Base-by-base conservation (phyloP, 1,140 invertebrate species). In the Euschistus heros region DNA sequence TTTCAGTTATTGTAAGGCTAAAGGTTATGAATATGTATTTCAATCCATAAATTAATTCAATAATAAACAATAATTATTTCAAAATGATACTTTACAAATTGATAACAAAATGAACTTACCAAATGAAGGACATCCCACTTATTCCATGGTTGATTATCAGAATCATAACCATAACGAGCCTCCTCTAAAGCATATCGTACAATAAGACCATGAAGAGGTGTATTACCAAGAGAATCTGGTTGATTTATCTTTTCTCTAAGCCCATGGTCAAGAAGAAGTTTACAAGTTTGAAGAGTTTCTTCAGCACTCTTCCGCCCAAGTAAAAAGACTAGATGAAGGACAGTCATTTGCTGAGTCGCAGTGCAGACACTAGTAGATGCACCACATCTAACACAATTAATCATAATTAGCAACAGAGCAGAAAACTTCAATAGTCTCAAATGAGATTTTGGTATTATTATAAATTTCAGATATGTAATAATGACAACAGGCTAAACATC, bases 111-210 rank as follows among this genome's bases (percentile, higher is more conserved):
- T 64, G 59, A 73, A 65, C 75, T 70, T 5, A 86, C 83, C 65
- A 87, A 76, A 72, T 85, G 83, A 37, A 87, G 72, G 63, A 86
- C 81, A 70, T 86, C 85, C 83, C 83, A 86, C 72, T 86, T 86
- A 68, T 84, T 86, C 84, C 84, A 86, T 8, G 76, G 77, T 27
- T 72, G 70, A 37, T 70, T 70, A 30, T 72, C 71, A 68, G 81
- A 80, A 68, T 83, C 80, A 68, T 85, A 85, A 10, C 84, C 84
- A 72, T 84, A 86, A 24, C 81, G 76, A 18, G 83, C 82, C 74
- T 88, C 86, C 74, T 87, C 85, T 64, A 87, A 67, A 1, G 86
- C 84, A 75, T 87, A 87, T 26, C 85, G 77, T 2, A 86, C 84
- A 59, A 88, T 86, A 0, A 87, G 73, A 0, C 84, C 84, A 72